A percentile compares a stretch with the other conserved stretches of the same genome.
Conservation (phyloP, 2,113 vertebrate genomes). For the Dasypus novemcinctus region DNA sequence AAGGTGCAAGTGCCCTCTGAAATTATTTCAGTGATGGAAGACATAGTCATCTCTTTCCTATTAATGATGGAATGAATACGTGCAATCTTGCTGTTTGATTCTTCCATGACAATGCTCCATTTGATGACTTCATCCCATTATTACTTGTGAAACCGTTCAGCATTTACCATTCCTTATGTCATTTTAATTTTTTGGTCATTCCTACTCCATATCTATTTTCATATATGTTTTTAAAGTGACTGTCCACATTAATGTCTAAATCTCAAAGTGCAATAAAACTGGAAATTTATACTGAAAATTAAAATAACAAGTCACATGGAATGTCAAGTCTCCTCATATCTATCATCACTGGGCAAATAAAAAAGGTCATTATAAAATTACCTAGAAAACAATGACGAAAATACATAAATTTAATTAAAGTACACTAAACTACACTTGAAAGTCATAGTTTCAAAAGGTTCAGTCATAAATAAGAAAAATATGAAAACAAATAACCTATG, state of each 20-base stretch:
- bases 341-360: not conserved
- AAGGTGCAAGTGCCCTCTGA: not conserved
- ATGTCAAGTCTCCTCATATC: not conserved
- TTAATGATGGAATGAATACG: not conserved
- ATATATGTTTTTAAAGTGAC: slow-evolving; percentile 4
- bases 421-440: not conserved
- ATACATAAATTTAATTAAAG: not conserved
- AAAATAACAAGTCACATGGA: not conserved
- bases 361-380: not conserved
- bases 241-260: not conserved
- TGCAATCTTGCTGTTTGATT: not conserved
- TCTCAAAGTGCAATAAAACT: not conserved
- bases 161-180: not conserved
- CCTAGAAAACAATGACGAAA: not conserved
- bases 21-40: not conserved
- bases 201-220: not conserved
- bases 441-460: not conserved
- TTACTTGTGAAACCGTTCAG: not conserved
- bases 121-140: not conserved
- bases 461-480: not conserved
- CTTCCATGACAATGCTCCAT: not conserved
- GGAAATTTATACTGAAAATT: not conserved
- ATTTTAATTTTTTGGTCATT: not conserved
- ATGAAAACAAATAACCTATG: not conserved
- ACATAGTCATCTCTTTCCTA: not conserved